Base-by-base conservation (phyloP, 1,140 invertebrate species). In the Sitodiplosis mosellana region DNA sequence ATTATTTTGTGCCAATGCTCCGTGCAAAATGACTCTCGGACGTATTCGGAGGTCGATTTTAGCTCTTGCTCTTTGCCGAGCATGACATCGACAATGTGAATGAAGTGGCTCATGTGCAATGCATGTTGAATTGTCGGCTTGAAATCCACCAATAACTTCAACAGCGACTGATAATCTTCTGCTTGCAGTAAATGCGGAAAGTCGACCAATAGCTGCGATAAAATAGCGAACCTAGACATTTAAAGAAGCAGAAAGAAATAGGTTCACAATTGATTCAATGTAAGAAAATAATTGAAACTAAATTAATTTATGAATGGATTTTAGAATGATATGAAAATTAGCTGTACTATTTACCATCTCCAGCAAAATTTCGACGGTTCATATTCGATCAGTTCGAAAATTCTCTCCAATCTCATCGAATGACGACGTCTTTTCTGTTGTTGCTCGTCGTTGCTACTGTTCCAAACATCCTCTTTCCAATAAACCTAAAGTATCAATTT, bases 171-270 rank as follows among this genome's bases (percentile, higher is more conserved):
- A 46, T 63, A 66, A 49, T 68, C 58, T 10, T 59, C 21, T 4
- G 51, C 41, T 41, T 57, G 58, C 20, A 72, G 47, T 15, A 58
- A 50, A 36, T 60, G 44, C 3, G 71, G 67, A 59, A 71, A 69
- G 49, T 60, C 63, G 42, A 51, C 56, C 15, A 66, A 46, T 15
- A 64, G 54, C 43, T 47, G 51, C 6, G 51, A 53, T 7, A 64
- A 48, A 18, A 67, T 55, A 19, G 38, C n/a, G 1, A 48, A 21
- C 36, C 36, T 38, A 5, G 33, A 34, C n/a, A n/a, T n/a, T n/a
- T n/a, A n/a, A n/a, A 14, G 33, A 34, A 34, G 33, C 14, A 8
- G 14, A 34, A 8, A 34, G 14, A 34, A 8, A 34, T 34, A 8
- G 7, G 7, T 34, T 8, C 7, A 34, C 33, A 34, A 34, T 8